Evolutionary conservation across 2,797 vertebrate genomes (phyloP), one percentile per base, ranked within the genome.

Genomic region (Danio tinwini): DNA sequence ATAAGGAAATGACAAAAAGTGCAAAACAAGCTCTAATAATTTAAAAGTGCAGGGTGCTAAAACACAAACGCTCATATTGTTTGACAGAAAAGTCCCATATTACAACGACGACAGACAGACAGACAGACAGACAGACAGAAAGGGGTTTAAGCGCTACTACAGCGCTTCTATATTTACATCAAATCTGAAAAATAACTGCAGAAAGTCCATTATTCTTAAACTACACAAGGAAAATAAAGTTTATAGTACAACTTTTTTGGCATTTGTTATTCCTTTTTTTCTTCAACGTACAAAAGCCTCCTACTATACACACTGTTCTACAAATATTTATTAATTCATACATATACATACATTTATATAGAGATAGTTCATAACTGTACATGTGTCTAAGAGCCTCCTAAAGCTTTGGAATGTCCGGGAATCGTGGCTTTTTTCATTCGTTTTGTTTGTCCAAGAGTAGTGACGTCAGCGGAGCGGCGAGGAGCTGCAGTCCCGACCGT

Each of bases 401-500:
- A 90, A 89, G 86, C 78, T 81, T 79, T 81, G 80, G 84, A 91
- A 88, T 93, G 90, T 93, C 94, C 93, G 87, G 71, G 86, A 88
- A 85, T 90, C 64, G 40, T 85, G 53, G 42, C 68, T 50, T 89
- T 89, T 47, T 90, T 85, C 91, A 58, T 39, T 68, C 82, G 49
- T 29, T 29, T 29, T 29, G 29, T 29, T 29, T 88, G 65, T 52
- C 37, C 42, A 78, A 64, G 76, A 77, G 29, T 84, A 29, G 29
- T 29, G 1, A 86, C 89, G 95, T 99, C 97, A 98, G 93, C 98
- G 96, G 87, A 95, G 93, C 77, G 94, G 89, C 86, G 95, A 93
- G 1, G 94, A 92, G 91, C 93, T 96, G 87, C 96, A 96, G 92
- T 92, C 94, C 88, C 95, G 94, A 77, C 93, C 78, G 16, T 94